Conservation (phyloP, 2,797 vertebrate genomes). For the Arctocebus calabarensis region DNA sequence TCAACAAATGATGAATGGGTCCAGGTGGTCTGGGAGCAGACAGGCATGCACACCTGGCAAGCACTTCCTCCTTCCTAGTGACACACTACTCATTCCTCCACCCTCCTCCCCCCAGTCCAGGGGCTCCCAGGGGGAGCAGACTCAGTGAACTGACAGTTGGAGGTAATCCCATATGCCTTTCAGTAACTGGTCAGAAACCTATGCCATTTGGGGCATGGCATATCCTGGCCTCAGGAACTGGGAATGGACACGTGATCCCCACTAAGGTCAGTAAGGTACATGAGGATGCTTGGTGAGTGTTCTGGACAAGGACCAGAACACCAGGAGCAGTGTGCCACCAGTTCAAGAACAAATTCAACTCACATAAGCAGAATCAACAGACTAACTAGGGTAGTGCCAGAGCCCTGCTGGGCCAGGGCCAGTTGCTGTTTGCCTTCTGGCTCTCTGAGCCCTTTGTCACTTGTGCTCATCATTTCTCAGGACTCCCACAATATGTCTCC, state of each 20-base stretch:
- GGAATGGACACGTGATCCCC: neutral
- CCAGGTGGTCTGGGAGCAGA: neutral
- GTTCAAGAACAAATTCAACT: neutral
- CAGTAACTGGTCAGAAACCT: neutral
- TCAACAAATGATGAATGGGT: neutral
- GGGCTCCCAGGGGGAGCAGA: neutral
- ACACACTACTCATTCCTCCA: neutral
- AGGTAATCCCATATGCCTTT: neutral
- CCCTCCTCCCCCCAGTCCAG: neutral
- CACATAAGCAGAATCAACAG: neutral
- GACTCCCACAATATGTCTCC: neutral
- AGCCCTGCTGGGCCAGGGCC: neutral
- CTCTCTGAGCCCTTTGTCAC: neutral
- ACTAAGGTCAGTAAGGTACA: fast-evolving
- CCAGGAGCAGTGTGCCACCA: neutral
- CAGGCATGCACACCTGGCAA: neutral
- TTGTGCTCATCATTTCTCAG: neutral
- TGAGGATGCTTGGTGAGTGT: neutral
- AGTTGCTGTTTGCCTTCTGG: neutral
- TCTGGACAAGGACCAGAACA: neutral
- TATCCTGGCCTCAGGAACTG: neutral
- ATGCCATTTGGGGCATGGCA: neutral
- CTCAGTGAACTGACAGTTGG: neutral
- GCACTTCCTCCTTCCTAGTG: neutral
- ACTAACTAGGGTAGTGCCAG: neutral